Conservation (phyloP, 2,113 vertebrate genomes). For the Meles meles region DNA sequence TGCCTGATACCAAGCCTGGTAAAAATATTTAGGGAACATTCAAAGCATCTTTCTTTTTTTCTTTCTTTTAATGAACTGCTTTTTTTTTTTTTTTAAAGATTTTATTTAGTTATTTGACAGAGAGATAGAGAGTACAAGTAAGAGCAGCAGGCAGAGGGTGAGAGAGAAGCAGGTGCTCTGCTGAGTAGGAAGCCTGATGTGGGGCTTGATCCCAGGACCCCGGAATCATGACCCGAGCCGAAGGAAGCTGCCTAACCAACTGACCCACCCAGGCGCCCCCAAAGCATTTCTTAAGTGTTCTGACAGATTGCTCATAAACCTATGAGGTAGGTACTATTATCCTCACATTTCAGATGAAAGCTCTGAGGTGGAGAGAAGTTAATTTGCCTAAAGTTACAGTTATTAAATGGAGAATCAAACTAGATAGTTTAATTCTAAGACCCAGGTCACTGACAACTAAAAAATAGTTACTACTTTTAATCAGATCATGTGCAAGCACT, state of each 20-base stretch:
- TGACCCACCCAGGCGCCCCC: too few relatives aligned
- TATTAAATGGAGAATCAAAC: slow-evolving; percentile 24
- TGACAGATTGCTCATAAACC: neutral
- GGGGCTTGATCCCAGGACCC: too few relatives aligned
- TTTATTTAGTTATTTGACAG: too few relatives aligned
- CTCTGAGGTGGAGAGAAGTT: slow-evolving; percentile 13
- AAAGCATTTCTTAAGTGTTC: neutral
- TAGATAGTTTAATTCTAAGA: neutral
- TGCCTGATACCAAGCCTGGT: neutral
- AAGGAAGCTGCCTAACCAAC: too few relatives aligned
- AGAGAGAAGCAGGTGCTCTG: too few relatives aligned
- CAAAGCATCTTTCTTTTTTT: too few relatives aligned
- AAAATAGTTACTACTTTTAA: slow-evolving; percentile 25
- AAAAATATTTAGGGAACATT: neutral
- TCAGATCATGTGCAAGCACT: neutral
- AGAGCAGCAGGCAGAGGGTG: too few relatives aligned
- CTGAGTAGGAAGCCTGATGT: too few relatives aligned
- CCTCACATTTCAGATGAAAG: neutral
- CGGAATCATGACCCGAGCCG: too few relatives aligned
- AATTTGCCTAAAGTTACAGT: slow-evolving; percentile 11
- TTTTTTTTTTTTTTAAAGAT: too few relatives aligned
- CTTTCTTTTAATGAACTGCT: too few relatives aligned
- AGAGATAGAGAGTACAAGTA: too few relatives aligned
- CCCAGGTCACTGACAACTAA: neutral
- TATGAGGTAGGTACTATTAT: neutral